A percentile compares a stretch with the other conserved stretches of the same genome.
Evolutionary conservation across 2,888 invertebrate genomes (phyloP).

Genomic region (Scaptomyza cyrtandrae): DNA sequence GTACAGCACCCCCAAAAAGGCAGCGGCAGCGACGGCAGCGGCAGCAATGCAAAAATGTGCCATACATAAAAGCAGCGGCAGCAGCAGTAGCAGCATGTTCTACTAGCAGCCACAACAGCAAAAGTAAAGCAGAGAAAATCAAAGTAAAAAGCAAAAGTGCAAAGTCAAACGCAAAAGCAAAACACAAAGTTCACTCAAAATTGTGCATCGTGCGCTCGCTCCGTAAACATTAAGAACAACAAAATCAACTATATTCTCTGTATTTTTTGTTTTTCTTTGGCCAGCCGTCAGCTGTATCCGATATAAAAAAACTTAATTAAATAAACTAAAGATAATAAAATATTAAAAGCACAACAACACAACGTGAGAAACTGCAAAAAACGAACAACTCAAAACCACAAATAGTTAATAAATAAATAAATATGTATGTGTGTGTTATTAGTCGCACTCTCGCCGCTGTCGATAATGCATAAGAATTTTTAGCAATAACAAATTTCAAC

Average conservation of each 20-base stretch:
- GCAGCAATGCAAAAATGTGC: constrained; percentile 52
- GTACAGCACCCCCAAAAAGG: constrained; percentile 75
- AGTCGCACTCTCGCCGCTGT: constrained; percentile 10
- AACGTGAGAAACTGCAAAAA: constrained; percentile 55
- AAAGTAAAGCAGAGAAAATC: constrained; percentile 43
- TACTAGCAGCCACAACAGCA: constrained; percentile 26
- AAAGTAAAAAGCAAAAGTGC: constrained; percentile 41
- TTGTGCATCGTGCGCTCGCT: constrained; percentile 1
- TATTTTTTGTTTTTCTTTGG: constrained; percentile 11
- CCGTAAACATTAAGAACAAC: constrained; percentile 19
- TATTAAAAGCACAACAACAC: constrained; percentile 32
- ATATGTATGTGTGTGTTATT: constrained; percentile 1
- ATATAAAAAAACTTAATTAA: constrained; percentile 13
- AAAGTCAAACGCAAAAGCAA: constrained; percentile 45
- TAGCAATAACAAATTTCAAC: constrained; percentile 36
- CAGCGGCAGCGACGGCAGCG: constrained; percentile 32
- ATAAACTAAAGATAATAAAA: constrained; percentile 19
- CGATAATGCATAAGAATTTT: constrained; percentile 44
- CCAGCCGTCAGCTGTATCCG: constrained; percentile 13
- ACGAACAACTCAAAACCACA: constrained; percentile 21
- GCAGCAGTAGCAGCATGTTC: constrained; percentile 33
- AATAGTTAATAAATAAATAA: constrained; percentile 35
- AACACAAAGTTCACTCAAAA: constrained; percentile 38
- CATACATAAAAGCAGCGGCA: constrained; percentile 48
- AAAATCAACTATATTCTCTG: neutral